Evolutionary conservation across 2,113 vertebrate genomes (phyloP).

Genomic region (Macrotis lagotis): DNA sequence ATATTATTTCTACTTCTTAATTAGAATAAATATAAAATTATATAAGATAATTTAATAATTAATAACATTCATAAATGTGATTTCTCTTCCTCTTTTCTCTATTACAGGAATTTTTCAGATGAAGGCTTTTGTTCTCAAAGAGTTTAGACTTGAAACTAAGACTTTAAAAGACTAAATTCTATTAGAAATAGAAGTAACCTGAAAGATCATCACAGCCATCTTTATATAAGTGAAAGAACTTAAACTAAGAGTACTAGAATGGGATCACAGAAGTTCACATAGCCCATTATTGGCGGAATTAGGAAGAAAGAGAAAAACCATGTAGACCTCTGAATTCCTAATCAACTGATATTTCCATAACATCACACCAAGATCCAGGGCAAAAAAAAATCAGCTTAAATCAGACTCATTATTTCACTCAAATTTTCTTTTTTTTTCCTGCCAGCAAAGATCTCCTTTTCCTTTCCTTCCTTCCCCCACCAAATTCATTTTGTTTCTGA

Average conservation of each 20-base stretch:
- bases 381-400: neutral
- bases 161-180: neutral
- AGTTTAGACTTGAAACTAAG: neutral
- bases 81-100: neutral
- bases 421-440: neutral
- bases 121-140: neutral
- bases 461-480: neutral
- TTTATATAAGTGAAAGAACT: neutral
- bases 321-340: neutral
- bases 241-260: neutral
- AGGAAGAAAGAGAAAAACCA: neutral
- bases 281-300: neutral
- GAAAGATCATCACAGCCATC: neutral
- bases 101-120: neutral
- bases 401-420: neutral
- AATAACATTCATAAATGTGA: neutral
- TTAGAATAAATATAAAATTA: neutral
- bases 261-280: neutral
- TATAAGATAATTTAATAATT: neutral
- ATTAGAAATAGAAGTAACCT: neutral
- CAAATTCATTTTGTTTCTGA: conserved; percentile 42
- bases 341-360: neutral
- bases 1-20: neutral
- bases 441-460: neutral
- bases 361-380: neutral